Percentiles rank a stretch among this genome's conserved stretches.
phyloP scores from a whole-genome alignment of 23 tunicate species.

The Halocynthia aurantium region DNA sequence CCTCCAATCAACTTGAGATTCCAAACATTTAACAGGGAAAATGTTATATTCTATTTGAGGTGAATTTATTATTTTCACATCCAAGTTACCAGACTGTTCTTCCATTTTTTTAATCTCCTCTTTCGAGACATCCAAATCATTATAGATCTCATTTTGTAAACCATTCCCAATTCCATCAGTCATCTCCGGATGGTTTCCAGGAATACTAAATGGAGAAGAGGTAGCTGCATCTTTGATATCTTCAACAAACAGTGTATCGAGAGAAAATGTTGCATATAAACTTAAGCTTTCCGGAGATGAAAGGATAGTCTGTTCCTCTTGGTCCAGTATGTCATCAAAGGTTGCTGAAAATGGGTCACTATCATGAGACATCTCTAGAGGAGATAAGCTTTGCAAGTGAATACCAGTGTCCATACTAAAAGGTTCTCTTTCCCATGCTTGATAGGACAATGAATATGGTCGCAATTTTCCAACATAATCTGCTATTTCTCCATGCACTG shows the following conservation, averaged over 20 bases:
- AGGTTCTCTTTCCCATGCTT: slow-evolving; percentile 3
- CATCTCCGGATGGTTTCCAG: background rate
- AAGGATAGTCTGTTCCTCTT: slow-evolving; percentile 9
- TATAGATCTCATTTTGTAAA: background rate
- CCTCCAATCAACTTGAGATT: too few relatives aligned
- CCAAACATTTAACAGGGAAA: too few relatives aligned
- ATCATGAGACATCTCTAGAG: too few relatives aligned
- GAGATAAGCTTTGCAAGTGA: too few relatives aligned
- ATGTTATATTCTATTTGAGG: too few relatives aligned
- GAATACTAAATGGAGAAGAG: background rate
- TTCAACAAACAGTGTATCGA: background rate
- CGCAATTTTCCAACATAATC: too few relatives aligned
- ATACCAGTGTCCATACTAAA: background rate
- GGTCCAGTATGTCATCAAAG: slow-evolving; percentile 36
- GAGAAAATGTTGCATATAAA: background rate
- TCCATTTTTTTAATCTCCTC: too few relatives aligned
- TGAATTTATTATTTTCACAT: too few relatives aligned
- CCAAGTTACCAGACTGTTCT: too few relatives aligned
- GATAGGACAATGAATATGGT: background rate
- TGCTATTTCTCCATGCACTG: too few relatives aligned
- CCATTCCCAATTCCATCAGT: background rate
- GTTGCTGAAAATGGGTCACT: slow-evolving; percentile 48
- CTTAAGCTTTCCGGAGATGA: background rate
- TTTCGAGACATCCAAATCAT: background rate
- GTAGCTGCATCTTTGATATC: background rate